Conservation (phyloP, 2,113 vertebrate genomes). For the Siniperca knerii region DNA sequence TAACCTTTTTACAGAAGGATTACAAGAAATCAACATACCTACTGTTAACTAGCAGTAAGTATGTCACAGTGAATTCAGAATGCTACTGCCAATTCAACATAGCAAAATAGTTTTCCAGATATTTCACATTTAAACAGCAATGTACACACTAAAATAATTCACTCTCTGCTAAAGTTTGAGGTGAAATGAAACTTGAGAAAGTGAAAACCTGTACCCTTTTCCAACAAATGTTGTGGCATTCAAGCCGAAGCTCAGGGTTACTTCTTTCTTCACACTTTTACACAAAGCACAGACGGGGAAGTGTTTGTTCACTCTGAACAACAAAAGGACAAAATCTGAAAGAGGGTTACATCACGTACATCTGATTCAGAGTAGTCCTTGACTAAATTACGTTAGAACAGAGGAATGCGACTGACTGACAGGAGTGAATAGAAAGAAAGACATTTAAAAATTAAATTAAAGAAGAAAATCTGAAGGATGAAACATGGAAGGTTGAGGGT, state of each 20-base stretch:
- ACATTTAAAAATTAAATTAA: background rate
- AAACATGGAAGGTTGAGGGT: background rate
- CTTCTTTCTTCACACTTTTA: slow-evolving; percentile 65
- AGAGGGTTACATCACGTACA: slow-evolving; percentile 59
- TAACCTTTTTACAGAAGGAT: background rate
- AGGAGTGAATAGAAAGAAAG: slow-evolving; percentile 7
- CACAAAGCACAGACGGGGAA: slow-evolving; percentile 58
- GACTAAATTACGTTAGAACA: slow-evolving; percentile 34
- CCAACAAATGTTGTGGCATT: slow-evolving; percentile 39
- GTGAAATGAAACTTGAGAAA: slow-evolving; percentile 43
- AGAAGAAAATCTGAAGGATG: background rate
- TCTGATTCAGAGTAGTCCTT: slow-evolving; percentile 67
- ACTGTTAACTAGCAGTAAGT: background rate
- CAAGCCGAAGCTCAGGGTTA: slow-evolving; percentile 73
- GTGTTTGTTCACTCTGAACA: slow-evolving; percentile 53
- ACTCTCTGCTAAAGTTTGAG: slow-evolving; percentile 27
- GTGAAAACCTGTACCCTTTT: slow-evolving; percentile 18
- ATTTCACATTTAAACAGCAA: background rate
- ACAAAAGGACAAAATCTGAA: slow-evolving; percentile 68
- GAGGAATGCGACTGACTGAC: background rate
- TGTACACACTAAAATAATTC: background rate
- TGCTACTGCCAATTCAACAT: background rate
- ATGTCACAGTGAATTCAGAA: background rate
- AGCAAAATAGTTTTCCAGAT: background rate
- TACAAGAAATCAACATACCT: background rate